Evolutionary conservation across 1,140 invertebrate species (phyloP).

Genomic region (Octopus sinensis): DNA sequence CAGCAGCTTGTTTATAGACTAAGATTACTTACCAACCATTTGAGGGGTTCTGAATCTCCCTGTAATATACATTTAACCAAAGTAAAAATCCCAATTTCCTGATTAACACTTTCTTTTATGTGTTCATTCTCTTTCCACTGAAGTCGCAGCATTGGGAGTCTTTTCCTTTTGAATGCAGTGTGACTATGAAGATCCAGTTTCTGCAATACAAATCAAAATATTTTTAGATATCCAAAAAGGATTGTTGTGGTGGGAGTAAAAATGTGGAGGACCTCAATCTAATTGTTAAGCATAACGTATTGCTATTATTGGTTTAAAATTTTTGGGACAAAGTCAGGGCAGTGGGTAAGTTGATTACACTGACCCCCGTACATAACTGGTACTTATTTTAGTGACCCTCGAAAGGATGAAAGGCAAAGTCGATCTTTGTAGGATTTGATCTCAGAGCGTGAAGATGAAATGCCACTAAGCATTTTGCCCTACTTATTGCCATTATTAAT

Average conservation of each 20-base stretch:
- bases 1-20: not conserved
- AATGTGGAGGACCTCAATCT: too few relatives aligned
- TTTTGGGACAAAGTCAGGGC: not conserved
- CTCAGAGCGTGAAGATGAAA: too few relatives aligned
- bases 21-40: slow-evolving; percentile 40
- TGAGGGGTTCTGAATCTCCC: slow-evolving; percentile 32
- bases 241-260: not conserved
- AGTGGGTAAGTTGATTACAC: not conserved
- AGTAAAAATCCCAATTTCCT: slow-evolving; percentile 41
- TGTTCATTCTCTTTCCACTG: slow-evolving; percentile 32
- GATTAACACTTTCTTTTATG: slow-evolving; percentile 21
- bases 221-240: not conserved
- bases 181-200: slow-evolving; percentile 15
- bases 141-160: slow-evolving; percentile 34
- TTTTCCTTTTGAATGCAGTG: slow-evolving; percentile 36
- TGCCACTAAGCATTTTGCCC: too few relatives aligned
- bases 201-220: not conserved
- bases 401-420: too few relatives aligned
- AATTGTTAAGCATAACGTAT: not conserved
- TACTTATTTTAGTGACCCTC: too few relatives aligned
- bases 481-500: too few relatives aligned
- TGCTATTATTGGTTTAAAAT: too few relatives aligned
- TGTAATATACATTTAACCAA: slow-evolving; percentile 34
- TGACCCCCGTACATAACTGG: too few relatives aligned
- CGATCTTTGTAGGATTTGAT: too few relatives aligned